A percentile compares a stretch with the other conserved stretches of the same genome.
Evolutionary conservation across 2,113 vertebrate genomes (phyloP).

Genomic region (Phrynosoma blainvillii): DNA sequence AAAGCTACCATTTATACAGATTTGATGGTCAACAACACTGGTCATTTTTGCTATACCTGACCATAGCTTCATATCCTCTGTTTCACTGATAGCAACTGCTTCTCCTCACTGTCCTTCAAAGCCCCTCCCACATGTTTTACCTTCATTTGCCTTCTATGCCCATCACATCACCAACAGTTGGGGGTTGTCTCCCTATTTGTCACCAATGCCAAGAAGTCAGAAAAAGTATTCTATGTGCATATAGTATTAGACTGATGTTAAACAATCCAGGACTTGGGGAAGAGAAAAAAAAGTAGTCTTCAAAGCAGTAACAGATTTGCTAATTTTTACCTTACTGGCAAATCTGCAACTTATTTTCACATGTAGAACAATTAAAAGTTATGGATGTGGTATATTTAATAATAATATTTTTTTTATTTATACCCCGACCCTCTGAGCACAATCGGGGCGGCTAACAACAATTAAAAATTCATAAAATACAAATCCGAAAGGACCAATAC

Average conservation of each 20-base stretch:
- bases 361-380: background rate
- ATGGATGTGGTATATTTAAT: background rate
- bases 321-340: constrained; percentile 4
- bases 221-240: background rate
- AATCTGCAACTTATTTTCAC: constrained; percentile 12
- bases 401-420: too few species aligned
- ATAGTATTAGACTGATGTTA: constrained; percentile 10
- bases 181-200: constrained; percentile 18
- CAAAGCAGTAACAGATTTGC: background rate
- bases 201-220: constrained; percentile 18
- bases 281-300: constrained; percentile 8
- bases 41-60: background rate
- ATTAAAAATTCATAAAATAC: too few species aligned
- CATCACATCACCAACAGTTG: constrained; percentile 28
- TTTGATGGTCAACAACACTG: background rate
- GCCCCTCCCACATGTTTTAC: constrained; percentile 12
- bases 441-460: too few species aligned
- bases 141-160: constrained; percentile 21
- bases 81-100: background rate
- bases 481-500: too few species aligned
- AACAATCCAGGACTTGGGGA: constrained; percentile 25
- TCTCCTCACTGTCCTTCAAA: background rate
- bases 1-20: background rate
- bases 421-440: too few species aligned
- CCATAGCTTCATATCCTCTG: background rate